A percentile compares a stretch with the other conserved stretches of the same genome.
These are phyloP conservation scores for Nowickia ferox DNA, from an alignment of 2,888 invertebrate genomes.

Conservation along the genomic window DNA sequence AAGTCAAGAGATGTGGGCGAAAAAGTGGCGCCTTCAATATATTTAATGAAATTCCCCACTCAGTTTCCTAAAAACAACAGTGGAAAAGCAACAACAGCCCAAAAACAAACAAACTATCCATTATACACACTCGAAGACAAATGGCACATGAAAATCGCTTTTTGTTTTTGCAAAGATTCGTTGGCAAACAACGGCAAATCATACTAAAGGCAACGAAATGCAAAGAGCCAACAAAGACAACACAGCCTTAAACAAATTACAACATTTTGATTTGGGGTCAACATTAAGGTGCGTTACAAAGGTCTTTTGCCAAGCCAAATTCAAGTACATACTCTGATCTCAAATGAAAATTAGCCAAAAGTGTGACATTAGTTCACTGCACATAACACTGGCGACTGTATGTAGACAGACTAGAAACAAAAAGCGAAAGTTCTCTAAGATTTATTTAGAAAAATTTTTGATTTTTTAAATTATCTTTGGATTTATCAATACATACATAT, in stretches of 20 bases:
- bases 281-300: conserved; percentile 70
- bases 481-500: no score
- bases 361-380: conserved; percentile 40
- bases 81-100: conserved; percentile 3
- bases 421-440: conserved; percentile 24
- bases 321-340: conserved; percentile 44
- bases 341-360: conserved; percentile 59
- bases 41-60: conserved; percentile 67
- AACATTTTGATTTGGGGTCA: conserved; percentile 71
- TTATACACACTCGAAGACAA: conserved; percentile 50
- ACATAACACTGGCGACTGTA: conserved; percentile 4
- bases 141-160: conserved; percentile 62
- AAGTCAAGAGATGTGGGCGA: conserved; percentile 69
- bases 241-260: conserved; percentile 62
- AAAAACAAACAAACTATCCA: conserved; percentile 56
- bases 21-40: conserved; percentile 70
- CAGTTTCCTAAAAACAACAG: conserved; percentile 38
- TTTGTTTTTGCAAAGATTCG: conserved; percentile 42
- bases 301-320: conserved; percentile 57
- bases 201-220: conserved; percentile 18
- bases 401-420: background rate
- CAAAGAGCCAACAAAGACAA: conserved; percentile 32
- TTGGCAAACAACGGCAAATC: conserved; percentile 43
- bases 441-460: conserved; percentile 13
- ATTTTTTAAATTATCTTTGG: background rate